Conservation (phyloP, 2,888 invertebrate genomes). For the Pristionchus exspectatus region DNA sequence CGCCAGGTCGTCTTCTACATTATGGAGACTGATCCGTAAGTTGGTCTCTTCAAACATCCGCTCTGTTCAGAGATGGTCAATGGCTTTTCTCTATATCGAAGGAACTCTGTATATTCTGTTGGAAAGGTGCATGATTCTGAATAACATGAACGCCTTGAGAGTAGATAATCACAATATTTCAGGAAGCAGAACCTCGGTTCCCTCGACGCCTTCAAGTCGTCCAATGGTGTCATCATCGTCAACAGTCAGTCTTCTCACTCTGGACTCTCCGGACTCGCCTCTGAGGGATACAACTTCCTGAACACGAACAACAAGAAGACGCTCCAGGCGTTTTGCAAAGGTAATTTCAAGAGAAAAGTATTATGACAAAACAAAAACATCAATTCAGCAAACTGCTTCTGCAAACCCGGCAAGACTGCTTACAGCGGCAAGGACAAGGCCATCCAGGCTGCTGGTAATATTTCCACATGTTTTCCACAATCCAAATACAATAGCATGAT, state of each 20-base stretch:
- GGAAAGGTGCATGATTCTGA: no score
- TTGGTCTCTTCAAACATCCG: no score
- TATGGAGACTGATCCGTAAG: background rate
- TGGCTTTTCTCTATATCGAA: no score
- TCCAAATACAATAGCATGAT: no score
- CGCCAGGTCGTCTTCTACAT: constrained; percentile 16
- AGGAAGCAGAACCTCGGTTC: background rate
- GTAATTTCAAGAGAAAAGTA: background rate
- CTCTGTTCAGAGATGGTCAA: no score
- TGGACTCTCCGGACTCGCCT: background rate
- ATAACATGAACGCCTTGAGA: no score
- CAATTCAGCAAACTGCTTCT: constrained; percentile 2
- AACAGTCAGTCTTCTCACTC: background rate
- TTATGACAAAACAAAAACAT: background rate
- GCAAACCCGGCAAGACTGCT: background rate
- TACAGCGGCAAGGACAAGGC: background rate
- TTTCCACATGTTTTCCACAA: background rate
- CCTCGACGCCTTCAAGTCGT: background rate
- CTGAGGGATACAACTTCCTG: background rate
- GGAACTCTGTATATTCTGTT: no score
- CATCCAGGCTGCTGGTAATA: background rate
- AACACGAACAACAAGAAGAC: background rate
- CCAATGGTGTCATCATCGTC: background rate
- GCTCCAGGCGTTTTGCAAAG: constrained; percentile 1
- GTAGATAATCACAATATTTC: no score